Conservation (phyloP, 2,113 vertebrate species). For the Dasyornis broadbenti region DNA sequence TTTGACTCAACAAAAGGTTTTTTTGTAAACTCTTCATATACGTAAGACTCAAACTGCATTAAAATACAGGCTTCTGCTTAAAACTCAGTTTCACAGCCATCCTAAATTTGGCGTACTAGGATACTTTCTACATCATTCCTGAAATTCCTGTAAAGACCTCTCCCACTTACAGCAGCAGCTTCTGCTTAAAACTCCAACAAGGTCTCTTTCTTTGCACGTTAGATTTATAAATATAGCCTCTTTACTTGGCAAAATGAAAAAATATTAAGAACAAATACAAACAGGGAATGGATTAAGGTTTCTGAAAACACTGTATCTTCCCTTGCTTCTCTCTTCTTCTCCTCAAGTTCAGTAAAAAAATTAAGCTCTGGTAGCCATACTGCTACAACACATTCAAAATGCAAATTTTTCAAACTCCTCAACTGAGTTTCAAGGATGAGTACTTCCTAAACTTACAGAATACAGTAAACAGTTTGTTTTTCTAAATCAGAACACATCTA, state of each 20-base stretch:
- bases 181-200: conserved; percentile 68
- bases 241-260: conserved; percentile 6
- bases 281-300: neutral
- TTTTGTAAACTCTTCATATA: neutral
- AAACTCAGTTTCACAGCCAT: conserved; percentile 51
- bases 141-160: conserved; percentile 75
- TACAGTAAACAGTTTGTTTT: neutral
- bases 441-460: neutral
- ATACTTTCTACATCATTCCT: conserved; percentile 77
- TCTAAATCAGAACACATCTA: neutral
- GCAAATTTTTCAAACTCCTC: neutral
- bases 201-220: conserved; percentile 62
- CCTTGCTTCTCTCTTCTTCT: neutral
- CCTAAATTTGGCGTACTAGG: conserved; percentile 66
- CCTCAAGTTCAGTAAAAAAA: neutral
- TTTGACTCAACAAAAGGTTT: neutral
- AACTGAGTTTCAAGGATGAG: neutral
- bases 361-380: neutral
- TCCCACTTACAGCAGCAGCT: conserved; percentile 63
- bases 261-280: conserved; percentile 13
- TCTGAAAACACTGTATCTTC: neutral
- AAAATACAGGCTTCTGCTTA: conserved; percentile 52
- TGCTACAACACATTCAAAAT: neutral
- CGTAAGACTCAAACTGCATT: conserved; percentile 9
- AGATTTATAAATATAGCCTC: conserved; percentile 10